Percentiles rank a stretch among this genome's conserved stretches.
Evolutionary conservation across 2,888 invertebrate species (phyloP).

Genomic region (Perizoma flavofasciatum): DNA sequence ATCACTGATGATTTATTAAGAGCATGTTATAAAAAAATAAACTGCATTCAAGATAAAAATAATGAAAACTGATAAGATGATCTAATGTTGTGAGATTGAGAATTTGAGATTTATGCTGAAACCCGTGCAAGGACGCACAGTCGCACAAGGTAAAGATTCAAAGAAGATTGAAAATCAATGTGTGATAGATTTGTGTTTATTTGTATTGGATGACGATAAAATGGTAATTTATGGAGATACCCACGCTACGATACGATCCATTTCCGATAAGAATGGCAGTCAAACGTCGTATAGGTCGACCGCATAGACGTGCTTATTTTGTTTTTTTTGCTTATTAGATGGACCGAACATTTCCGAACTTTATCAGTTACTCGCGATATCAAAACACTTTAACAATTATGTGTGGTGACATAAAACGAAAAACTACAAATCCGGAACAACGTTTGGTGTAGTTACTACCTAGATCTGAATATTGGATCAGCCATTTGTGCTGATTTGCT

Average conservation of each 20-base stretch:
- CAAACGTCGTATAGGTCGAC: constrained; percentile 37
- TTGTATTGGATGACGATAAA: constrained; percentile 18
- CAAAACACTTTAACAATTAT: constrained; percentile 22
- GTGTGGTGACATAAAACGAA: constrained; percentile 28
- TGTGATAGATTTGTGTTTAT: background rate
- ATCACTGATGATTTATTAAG: background rate
- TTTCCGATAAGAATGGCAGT: constrained; percentile 45
- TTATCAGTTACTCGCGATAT: constrained; percentile 18
- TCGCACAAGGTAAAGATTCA: too few species aligned
- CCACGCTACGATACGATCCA: constrained; percentile 42
- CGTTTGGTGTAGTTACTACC: constrained; percentile 25
- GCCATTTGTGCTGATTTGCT: constrained; percentile 1
- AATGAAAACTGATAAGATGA: too few species aligned
- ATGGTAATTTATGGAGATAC: constrained; percentile 53
- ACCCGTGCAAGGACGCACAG: too few species aligned
- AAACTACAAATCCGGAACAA: constrained; percentile 24
- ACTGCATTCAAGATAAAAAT: background rate
- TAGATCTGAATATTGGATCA: constrained; percentile 10
- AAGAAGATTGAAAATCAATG: too few species aligned
- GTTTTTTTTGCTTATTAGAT: constrained; percentile 31
- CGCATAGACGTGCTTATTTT: constrained; percentile 40
- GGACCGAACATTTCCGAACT: constrained; percentile 7
- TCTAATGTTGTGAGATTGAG: too few species aligned
- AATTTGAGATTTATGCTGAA: too few species aligned
- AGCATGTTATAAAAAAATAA: background rate